These are phyloP conservation scores for Stratiomys singularior DNA, from an alignment of 2,888 invertebrate genomes.

Conservation along the genomic window DNA sequence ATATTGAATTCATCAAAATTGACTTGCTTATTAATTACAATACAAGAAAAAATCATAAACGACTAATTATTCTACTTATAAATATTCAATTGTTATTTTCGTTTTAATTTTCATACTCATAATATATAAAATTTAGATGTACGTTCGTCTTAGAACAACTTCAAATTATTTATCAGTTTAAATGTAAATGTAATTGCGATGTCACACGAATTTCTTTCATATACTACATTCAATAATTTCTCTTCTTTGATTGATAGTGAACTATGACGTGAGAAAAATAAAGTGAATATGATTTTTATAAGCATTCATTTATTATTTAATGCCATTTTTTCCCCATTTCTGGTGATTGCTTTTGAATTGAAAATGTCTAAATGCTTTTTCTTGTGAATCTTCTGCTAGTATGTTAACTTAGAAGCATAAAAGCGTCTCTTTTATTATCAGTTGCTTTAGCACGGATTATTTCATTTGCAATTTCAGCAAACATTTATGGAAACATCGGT, in stretches of 20 bases:
- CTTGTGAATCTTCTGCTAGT: neutral
- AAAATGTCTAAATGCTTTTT: too few species aligned
- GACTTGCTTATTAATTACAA: neutral
- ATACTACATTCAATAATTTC: constrained; percentile 13
- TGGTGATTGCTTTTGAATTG: neutral
- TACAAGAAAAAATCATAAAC: constrained; percentile 1
- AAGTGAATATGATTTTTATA: constrained; percentile 41
- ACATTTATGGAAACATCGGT: too few species aligned
- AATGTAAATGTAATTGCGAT: neutral
- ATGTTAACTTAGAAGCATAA: too few species aligned
- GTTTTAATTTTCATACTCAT: constrained; percentile 18
- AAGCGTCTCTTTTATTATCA: too few species aligned
- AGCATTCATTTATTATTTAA: neutral
- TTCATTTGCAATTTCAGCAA: too few species aligned
- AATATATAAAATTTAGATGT: constrained; percentile 7
- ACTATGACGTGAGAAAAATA: neutral
- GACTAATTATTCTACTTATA: constrained; percentile 17
- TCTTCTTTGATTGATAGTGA: constrained; percentile 1
- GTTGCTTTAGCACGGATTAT: too few species aligned
- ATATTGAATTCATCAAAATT: constrained; percentile 5
- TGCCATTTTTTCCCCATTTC: neutral
- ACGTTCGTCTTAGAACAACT: neutral
- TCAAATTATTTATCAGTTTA: constrained; percentile 24
- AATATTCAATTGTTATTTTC: constrained; percentile 20
- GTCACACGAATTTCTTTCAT: constrained; percentile 25